Conservation (phyloP, 1,140 invertebrate genomes). For the Xylocopa sonorina region DNA sequence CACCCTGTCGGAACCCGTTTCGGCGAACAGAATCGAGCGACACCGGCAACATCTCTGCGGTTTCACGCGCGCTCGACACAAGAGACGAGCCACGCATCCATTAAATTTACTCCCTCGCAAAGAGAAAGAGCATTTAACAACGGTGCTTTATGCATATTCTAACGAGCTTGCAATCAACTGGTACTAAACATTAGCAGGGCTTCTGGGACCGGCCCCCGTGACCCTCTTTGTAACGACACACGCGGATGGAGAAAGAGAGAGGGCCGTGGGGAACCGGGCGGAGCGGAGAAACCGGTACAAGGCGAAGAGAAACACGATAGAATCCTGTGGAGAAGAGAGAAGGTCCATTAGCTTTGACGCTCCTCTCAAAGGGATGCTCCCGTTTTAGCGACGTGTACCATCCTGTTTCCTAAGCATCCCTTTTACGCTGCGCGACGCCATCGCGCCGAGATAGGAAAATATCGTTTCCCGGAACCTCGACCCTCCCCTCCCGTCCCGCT, state of each 20-base stretch:
- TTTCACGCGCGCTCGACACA: slow-evolving; percentile 20
- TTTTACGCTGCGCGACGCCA: slow-evolving; percentile 70
- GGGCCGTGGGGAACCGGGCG: neutral
- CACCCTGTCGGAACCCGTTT: neutral
- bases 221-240: slow-evolving; percentile 51
- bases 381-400: slow-evolving; percentile 76
- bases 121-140: slow-evolving; percentile 66
- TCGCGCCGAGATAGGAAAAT: slow-evolving; percentile 68
- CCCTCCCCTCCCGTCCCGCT: neutral
- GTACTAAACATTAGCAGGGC: slow-evolving; percentile 65
- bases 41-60: slow-evolving; percentile 51
- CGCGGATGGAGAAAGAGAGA: neutral
- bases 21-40: neutral
- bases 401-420: slow-evolving; percentile 76
- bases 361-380: slow-evolving; percentile 74
- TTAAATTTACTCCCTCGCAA: slow-evolving; percentile 49
- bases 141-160: slow-evolving; percentile 67
- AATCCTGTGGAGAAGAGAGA: slow-evolving; percentile 59
- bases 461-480: slow-evolving; percentile 36
- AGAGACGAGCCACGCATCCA: slow-evolving; percentile 30
- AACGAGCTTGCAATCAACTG: slow-evolving; percentile 70
- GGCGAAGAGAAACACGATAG: slow-evolving; percentile 53
- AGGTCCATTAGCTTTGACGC: slow-evolving; percentile 77
- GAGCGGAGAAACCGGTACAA: slow-evolving; percentile 18
- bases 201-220: slow-evolving; percentile 43